phyloP scores from a whole-genome alignment of 2,113 vertebrate genomes.

The Eolophus roseicapilla region DNA sequence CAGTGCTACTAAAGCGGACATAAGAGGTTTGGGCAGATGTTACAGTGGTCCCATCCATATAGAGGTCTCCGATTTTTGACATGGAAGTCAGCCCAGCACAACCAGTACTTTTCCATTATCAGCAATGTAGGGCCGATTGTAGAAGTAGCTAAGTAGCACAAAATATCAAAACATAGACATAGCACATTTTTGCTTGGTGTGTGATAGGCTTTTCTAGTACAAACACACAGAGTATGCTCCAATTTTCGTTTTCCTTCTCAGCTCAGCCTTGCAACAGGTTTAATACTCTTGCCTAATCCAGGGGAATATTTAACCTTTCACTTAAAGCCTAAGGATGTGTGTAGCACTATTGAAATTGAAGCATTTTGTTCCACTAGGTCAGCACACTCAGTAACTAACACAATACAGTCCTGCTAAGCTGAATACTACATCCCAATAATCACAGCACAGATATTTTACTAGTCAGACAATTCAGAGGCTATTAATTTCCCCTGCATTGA shows the following conservation, averaged over 20 bases:
- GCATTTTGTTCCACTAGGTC: not conserved
- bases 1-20: not conserved
- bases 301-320: not conserved
- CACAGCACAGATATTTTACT: not conserved
- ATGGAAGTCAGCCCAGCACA: not conserved
- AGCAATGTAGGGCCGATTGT: rapidly evolving
- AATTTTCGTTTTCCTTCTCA: not conserved
- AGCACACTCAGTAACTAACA: not conserved
- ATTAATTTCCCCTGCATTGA: not conserved
- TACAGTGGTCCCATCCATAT: not conserved
- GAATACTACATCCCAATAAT: not conserved
- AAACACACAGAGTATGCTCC: not conserved
- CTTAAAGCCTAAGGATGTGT: not conserved
- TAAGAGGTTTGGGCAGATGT: not conserved
- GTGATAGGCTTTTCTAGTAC: not conserved
- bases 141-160: not conserved
- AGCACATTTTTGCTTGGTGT: not conserved
- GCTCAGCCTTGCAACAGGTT: not conserved
- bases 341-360: not conserved
- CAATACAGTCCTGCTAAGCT: not conserved
- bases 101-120: not conserved
- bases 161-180: not conserved
- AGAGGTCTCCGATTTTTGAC: not conserved
- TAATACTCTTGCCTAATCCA: not conserved
- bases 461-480: not conserved